Conservation (phyloP, 2,888 invertebrate species). For the Drosophila borborema region DNA sequence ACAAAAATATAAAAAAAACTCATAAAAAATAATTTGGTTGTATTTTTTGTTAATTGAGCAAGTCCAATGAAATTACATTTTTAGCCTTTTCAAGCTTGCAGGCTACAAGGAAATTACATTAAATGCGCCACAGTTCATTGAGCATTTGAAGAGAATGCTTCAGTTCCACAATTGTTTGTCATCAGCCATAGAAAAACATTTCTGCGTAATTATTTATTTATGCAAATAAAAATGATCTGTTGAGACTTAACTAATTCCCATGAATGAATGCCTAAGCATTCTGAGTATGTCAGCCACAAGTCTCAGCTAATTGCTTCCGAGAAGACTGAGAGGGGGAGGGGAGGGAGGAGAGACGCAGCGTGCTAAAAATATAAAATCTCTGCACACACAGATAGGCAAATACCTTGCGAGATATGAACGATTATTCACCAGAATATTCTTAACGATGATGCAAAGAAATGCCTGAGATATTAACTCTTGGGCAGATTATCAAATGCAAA, state of each 20-base stretch:
- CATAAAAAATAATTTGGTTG: conserved; percentile 59
- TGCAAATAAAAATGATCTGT: conserved; percentile 23
- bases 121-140: neutral
- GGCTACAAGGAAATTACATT: conserved; percentile 2
- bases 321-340: conserved; percentile 22
- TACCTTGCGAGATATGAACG: conserved; percentile 20
- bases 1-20: conserved; percentile 1
- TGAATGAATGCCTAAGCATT: conserved; percentile 40
- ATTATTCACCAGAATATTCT: conserved; percentile 35
- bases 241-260: conserved; percentile 24
- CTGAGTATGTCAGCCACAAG: conserved; percentile 23
- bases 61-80: conserved; percentile 65
- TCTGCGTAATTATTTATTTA: conserved; percentile 4
- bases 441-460: conserved; percentile 58
- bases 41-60: conserved; percentile 73
- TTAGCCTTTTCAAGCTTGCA: neutral
- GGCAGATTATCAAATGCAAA: conserved; percentile 59
- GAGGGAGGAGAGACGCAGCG: neutral
- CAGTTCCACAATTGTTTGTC: neutral
- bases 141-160: no score
- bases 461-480: conserved; percentile 53
- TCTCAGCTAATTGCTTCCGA: conserved; percentile 73
- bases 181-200: neutral
- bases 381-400: neutral
- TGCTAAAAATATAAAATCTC: conserved; percentile 26